Percentiles rank a stretch among this genome's conserved stretches.
Conservation (phyloP, 2,797 vertebrate genomes). For the Sebastes oblongus region DNA sequence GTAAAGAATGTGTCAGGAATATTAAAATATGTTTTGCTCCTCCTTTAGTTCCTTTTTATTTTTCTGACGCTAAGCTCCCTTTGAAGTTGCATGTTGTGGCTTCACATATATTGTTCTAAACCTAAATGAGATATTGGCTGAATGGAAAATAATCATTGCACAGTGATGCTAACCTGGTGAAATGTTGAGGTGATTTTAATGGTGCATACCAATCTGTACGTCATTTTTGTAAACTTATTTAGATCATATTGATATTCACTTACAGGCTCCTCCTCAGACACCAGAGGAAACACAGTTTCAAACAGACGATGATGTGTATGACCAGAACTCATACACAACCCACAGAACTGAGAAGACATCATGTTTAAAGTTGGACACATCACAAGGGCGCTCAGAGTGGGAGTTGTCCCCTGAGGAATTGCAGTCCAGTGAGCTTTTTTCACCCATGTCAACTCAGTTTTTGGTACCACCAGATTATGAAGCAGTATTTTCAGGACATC, state of each 20-base stretch:
- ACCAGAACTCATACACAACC: constrained; percentile 48
- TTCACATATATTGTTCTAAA: background rate
- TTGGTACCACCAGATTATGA: constrained; percentile 60
- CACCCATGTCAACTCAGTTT: constrained; percentile 57
- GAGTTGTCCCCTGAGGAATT: constrained; percentile 9
- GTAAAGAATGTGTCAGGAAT: constrained; percentile 3
- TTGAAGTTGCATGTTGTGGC: constrained; percentile 38
- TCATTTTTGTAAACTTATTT: constrained; percentile 1
- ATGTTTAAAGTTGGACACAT: background rate
- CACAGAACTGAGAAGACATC: constrained; percentile 59
- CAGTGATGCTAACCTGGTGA: constrained; percentile 11
- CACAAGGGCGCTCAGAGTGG: constrained; percentile 2
- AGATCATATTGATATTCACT: constrained; percentile 61
- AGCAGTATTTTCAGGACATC: constrained; percentile 59
- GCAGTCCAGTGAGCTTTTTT: constrained; percentile 50
- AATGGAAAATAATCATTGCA: background rate
- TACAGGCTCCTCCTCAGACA: constrained; percentile 69
- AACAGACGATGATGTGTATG: constrained; percentile 14
- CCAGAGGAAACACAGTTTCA: constrained; percentile 47
- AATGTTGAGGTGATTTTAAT: background rate
- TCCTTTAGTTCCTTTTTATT: background rate
- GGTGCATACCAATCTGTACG: background rate
- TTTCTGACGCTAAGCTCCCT: background rate
- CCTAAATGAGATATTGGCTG: background rate
- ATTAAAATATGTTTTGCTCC: background rate